Conservation (phyloP, 2,888 invertebrate species). For the Taphrorychus bicolor region DNA sequence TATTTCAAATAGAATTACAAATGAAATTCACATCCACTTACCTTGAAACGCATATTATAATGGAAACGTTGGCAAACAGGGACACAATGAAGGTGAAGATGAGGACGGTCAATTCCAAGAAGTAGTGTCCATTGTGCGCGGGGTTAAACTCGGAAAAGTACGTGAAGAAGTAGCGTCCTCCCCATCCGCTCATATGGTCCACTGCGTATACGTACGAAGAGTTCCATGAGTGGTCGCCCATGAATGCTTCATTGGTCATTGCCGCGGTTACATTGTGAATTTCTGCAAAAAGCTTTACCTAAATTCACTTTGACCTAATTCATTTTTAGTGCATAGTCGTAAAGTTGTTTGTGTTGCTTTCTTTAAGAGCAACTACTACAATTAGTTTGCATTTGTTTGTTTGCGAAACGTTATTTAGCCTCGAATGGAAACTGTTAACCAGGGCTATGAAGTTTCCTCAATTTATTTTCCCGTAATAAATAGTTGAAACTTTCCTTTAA, state of each 20-base stretch:
- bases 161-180: constrained; percentile 64
- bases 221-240: constrained; percentile 51
- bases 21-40: constrained; percentile 47
- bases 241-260: constrained; percentile 34
- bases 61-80: constrained; percentile 63
- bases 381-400: neutral
- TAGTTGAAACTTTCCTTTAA: too few species aligned
- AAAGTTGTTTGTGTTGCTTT: neutral
- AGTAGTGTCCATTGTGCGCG: constrained; percentile 54
- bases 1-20: neutral
- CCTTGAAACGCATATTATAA: constrained; percentile 62
- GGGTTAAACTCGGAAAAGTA: constrained; percentile 65
- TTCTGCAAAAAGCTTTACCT: neutral
- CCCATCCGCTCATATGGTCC: constrained; percentile 63
- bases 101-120: constrained; percentile 58
- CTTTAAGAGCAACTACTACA: neutral
- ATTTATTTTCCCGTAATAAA: neutral
- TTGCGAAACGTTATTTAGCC: neutral
- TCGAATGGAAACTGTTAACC: neutral
- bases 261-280: neutral
- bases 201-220: constrained; percentile 63
- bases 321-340: neutral
- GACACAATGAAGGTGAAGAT: constrained; percentile 60
- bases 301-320: neutral
- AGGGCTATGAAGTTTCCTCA: neutral